These are phyloP conservation scores for Microctenopoma steveboyesi DNA, from an alignment of 2,797 vertebrate genomes.

Conservation along the genomic window DNA sequence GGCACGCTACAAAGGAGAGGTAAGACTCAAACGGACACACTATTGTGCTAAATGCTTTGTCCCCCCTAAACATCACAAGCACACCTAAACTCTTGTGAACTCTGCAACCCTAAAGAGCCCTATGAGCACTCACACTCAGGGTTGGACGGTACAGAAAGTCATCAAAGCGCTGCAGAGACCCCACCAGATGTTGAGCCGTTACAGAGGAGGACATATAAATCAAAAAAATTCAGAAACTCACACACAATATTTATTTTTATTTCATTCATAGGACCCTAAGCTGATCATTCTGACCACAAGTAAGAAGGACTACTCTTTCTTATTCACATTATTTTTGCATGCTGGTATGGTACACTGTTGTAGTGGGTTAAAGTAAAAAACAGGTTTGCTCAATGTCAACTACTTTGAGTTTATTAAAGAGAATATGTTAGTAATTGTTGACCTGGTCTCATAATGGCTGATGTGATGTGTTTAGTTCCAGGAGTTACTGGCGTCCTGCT, in stretches of 20 bases:
- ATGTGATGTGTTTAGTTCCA: conserved; percentile 83
- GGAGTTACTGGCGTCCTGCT: conserved; percentile 93
- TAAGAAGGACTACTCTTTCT: conserved; percentile 75
- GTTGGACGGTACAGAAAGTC: background rate
- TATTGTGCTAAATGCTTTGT: background rate
- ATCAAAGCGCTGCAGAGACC: background rate
- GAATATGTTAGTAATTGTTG: conserved; percentile 5
- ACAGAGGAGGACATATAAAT: background rate
- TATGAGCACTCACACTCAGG: too few relatives aligned
- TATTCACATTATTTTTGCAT: background rate
- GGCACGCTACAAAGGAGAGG: conserved; percentile 92
- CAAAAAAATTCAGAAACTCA: background rate
- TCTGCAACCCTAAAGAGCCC: too few relatives aligned
- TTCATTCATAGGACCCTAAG: conserved; percentile 87
- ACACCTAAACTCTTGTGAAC: too few relatives aligned
- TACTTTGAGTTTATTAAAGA: background rate
- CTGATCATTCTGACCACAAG: conserved; percentile 92
- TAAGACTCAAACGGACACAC: conserved; percentile 62
- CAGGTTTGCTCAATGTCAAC: background rate
- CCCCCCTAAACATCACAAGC: too few relatives aligned
- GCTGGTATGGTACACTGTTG: background rate
- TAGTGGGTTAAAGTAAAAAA: background rate
- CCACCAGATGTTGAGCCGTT: too few relatives aligned
- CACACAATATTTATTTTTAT: conserved; percentile 16
- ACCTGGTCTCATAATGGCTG: conserved; percentile 28